Evolutionary conservation across 2,797 vertebrate genomes (phyloP).

Genomic region (Australoheros facetus): DNA sequence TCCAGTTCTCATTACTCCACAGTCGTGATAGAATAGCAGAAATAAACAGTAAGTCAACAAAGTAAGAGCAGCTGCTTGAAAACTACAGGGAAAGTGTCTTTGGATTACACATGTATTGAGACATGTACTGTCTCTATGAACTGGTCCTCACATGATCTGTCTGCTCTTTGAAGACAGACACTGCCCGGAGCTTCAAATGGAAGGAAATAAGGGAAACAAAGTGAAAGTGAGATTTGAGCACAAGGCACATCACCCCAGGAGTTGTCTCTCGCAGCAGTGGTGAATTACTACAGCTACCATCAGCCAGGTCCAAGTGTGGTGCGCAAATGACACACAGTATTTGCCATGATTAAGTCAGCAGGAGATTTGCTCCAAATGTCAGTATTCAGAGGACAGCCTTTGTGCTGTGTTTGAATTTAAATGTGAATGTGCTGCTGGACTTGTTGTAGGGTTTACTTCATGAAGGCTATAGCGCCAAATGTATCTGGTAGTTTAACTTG

Average conservation of each 20-base stretch:
- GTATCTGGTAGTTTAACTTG: background rate
- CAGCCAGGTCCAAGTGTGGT: conserved; percentile 81
- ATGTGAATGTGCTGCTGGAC: conserved; percentile 42
- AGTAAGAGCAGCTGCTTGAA: background rate
- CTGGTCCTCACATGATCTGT: background rate
- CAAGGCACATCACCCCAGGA: conserved; percentile 71
- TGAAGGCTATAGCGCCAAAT: conserved; percentile 18
- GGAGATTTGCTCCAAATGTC: conserved; percentile 85
- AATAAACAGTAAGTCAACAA: background rate
- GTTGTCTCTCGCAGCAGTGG: conserved; percentile 80
- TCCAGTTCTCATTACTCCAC: background rate
- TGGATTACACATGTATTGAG: background rate
- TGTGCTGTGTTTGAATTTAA: conserved; percentile 52
- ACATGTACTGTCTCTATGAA: background rate
- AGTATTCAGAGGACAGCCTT: conserved; percentile 72
- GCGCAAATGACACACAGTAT: conserved; percentile 84
- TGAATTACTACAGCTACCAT: conserved; percentile 83
- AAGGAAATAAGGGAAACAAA: conserved; percentile 13
- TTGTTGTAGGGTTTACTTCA: conserved; percentile 20
- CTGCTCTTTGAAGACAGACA: background rate
- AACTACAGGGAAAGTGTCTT: background rate
- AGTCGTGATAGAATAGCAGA: background rate
- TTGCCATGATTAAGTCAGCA: conserved; percentile 84
- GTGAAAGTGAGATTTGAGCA: conserved; percentile 51
- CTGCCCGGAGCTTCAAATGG: background rate